A percentile compares a stretch with the other conserved stretches of the same genome.
Conservation (phyloP, 2,888 invertebrate genomes). For the Caradrina kadenii region DNA sequence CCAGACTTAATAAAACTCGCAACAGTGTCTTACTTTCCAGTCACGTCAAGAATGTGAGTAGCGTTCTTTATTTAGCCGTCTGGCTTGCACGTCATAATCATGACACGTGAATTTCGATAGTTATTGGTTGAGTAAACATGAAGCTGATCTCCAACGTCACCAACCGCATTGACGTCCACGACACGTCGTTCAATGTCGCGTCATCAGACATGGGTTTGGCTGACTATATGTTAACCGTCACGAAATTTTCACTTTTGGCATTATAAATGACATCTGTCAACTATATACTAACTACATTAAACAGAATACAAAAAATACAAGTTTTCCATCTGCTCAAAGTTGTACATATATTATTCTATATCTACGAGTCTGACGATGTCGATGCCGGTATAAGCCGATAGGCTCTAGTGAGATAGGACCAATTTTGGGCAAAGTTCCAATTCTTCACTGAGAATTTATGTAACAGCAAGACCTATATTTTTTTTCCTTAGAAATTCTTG, state of each 20-base stretch:
- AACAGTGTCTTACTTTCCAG: conserved; percentile 35
- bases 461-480: conserved; percentile 46
- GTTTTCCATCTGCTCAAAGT: conserved; percentile 18
- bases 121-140: conserved; percentile 58
- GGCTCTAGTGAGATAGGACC: conserved; percentile 52
- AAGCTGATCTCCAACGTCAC: conserved; percentile 67
- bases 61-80: conserved; percentile 55
- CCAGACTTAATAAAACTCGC: conserved; percentile 31
- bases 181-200: conserved; percentile 67
- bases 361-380: conserved; percentile 21
- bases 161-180: conserved; percentile 69
- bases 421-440: conserved; percentile 58
- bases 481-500: conserved; percentile 25
- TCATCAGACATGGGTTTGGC: conserved; percentile 63
- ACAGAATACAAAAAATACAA: background rate
- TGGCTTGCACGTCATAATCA: conserved; percentile 60
- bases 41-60: conserved; percentile 46
- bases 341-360: conserved; percentile 4
- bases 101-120: conserved; percentile 58
- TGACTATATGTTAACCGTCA: conserved; percentile 51
- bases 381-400: conserved; percentile 47
- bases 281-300: background rate
- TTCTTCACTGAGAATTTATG: conserved; percentile 53
- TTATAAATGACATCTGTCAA: conserved; percentile 9
- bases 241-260: conserved; percentile 25